Evolutionary conservation across 1,140 invertebrate genomes (phyloP), one percentile per base, ranked within the genome.

Genomic region (Drosophila lacertosa): DNA sequence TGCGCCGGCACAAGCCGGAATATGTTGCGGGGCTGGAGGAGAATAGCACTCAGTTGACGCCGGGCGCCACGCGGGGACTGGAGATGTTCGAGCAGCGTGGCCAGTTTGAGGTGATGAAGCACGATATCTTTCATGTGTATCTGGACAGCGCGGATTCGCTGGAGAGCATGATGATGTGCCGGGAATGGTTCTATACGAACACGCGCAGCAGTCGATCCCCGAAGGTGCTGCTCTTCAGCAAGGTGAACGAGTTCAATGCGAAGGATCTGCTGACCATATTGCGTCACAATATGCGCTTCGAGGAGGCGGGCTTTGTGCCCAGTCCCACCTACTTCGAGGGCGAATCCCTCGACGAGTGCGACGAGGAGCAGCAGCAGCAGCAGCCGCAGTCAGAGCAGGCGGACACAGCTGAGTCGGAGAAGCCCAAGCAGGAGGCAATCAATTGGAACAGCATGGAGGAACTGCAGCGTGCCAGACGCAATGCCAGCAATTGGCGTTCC

Each of bases 111-210:
- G 91, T 95, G 6, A 88, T 95, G 11, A 86, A 86, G 0, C 69
- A 89, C 4, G 83, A 91, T 20, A 92, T 92, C 65, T 91, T 91
- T 37, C 75, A 88, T 7, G 98, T 95, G 88, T 99, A 95, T 88
- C 84, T 99, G 44, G 99, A 99, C 92, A 98, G 98, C 3, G 99
- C 98, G 4, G 98, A 99, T 89, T 99, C 98, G 0, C 81, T 92
- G 4, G 97, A 98, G 86, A 99, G 98, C 91, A 95, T 99, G 74
- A 89, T 94, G 65, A 94, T 95, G 37, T 98, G 98, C 90, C 91
- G 93, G 0, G 91, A 95, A 10, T 99, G 98, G 98, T 99, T 97
- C 82, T 71, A 90, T 37, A 80, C 93, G 10, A 74, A 92, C 26
- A 92, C 91, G 0, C 13, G 72, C 33, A 16, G 69, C 18, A 93